phyloP scores from a whole-genome alignment of 2,113 vertebrate species.

The Aptenodytes forsteri region DNA sequence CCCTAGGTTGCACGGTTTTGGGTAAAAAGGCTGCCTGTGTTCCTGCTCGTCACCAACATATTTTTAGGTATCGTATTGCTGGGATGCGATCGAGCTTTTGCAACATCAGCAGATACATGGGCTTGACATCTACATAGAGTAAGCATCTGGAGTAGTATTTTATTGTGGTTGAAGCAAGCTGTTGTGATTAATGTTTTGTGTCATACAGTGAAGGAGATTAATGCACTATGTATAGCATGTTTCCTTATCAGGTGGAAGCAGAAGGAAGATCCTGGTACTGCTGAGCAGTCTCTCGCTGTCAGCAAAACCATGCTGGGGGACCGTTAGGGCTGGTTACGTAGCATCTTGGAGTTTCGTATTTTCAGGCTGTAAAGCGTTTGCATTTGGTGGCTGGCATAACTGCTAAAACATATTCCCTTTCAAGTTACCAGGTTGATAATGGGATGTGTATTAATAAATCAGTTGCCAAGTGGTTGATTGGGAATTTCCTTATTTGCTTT shows the following conservation, averaged over 20 bases:
- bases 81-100: neutral
- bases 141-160: neutral
- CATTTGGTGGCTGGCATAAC: neutral
- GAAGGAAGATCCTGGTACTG: neutral
- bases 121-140: neutral
- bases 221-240: neutral
- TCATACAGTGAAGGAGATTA: neutral
- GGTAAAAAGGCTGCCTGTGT: neutral
- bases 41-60: neutral
- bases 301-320: neutral
- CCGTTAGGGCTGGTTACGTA: neutral
- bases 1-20: neutral
- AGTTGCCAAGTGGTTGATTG: neutral
- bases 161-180: neutral
- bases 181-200: slow-evolving; percentile 6
- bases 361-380: neutral
- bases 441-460: neutral
- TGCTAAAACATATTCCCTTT: neutral
- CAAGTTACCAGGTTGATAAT: neutral
- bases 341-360: neutral
- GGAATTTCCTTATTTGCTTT: neutral
- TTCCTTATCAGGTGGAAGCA: slow-evolving; percentile 20
- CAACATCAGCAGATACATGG: neutral
- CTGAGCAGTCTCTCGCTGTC: neutral
- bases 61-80: neutral